Base-by-base conservation (phyloP, 2,797 vertebrate species). In the Scolopax bukidnonensis region DNA sequence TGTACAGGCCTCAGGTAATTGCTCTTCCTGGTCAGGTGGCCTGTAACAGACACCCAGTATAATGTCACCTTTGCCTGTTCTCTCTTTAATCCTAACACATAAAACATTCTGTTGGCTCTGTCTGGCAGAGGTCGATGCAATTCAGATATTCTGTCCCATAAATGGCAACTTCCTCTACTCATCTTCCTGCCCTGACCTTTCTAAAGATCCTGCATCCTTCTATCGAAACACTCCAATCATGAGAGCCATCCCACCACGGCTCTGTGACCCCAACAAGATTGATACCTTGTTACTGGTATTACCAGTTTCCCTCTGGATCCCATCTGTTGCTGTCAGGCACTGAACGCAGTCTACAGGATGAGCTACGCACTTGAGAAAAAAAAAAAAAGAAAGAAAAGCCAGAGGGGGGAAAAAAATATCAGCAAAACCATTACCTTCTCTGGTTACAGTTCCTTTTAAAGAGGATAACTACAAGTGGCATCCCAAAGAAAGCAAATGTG, bases 321-420 rank as follows among this genome's bases (percentile, higher is more conserved):
- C 1, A 0, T 32, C 19, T 70, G 7, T 57, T 78, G 33, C 14
- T 67, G 24, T 21, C 17, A 28, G 17, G 5, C 10, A 47, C 6
- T 56, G 15, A 74, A 48, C 5, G 69, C 2, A 53, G 10, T 32
- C 43, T 48, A 33, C 4, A 60, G 48, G 33, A 27, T 41, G 7
- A 36, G 3, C 12, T 43, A 36, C 5, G 16, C 14, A n/a, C 24
- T 27, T 45, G 16, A 48, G 11, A n/a, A 85, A 83, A 56, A 56
- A 50, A 50, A 28, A 4, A 20, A 41, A 69, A 41, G 4, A 50
- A 50, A 28, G 4, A 20, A 41, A 69, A 41, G 4, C 12, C 4
- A 2, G 9, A 9, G 11, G 9, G 16, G 7, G 36, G 32, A 18
- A 12, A 40, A 51, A 51, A 53, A 18, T 3, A 51, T 1, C 32